Conservation (phyloP, 2,888 invertebrate species). For the Biston betularia region DNA sequence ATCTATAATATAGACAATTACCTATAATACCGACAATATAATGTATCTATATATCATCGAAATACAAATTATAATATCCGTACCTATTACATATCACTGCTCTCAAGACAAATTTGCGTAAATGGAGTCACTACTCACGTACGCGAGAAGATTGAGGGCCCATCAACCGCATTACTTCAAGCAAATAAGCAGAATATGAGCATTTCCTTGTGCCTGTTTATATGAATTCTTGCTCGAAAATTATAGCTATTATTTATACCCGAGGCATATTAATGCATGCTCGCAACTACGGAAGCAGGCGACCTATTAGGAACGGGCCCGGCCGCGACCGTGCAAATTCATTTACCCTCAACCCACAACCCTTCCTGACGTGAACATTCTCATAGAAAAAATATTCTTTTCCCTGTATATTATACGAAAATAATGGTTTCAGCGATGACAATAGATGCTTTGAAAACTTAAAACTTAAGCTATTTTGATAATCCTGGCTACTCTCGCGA, state of each 20-base stretch:
- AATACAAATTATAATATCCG: not conserved
- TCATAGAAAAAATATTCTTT: conserved; percentile 19
- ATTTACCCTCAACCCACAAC: conserved; percentile 36
- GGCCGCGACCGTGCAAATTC: conserved; percentile 46
- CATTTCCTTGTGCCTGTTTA: conserved; percentile 48
- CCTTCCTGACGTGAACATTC: conserved; percentile 19
- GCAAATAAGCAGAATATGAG: conserved; percentile 47
- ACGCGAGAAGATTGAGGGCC: conserved; percentile 37
- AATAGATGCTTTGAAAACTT: conserved; percentile 2
- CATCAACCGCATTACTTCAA: conserved; percentile 38
- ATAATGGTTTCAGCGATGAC: conserved; percentile 1
- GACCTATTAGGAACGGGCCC: conserved; percentile 46
- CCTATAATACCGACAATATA: not conserved
- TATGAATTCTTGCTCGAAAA: conserved; percentile 55
- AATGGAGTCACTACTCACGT: conserved; percentile 27
- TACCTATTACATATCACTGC: conserved; percentile 4
- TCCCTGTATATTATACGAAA: not conserved
- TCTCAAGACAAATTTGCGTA: conserved; percentile 17
- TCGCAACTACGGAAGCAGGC: conserved; percentile 48
- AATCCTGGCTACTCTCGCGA: too few species aligned
- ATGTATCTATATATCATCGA: not conserved
- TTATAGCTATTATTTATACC: conserved; percentile 54
- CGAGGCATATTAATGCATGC: conserved; percentile 56
- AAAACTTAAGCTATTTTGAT: conserved; percentile 1
- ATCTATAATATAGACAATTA: not conserved